Base-by-base conservation (phyloP, 2,888 invertebrate species). In the Tenthredo amoena region DNA sequence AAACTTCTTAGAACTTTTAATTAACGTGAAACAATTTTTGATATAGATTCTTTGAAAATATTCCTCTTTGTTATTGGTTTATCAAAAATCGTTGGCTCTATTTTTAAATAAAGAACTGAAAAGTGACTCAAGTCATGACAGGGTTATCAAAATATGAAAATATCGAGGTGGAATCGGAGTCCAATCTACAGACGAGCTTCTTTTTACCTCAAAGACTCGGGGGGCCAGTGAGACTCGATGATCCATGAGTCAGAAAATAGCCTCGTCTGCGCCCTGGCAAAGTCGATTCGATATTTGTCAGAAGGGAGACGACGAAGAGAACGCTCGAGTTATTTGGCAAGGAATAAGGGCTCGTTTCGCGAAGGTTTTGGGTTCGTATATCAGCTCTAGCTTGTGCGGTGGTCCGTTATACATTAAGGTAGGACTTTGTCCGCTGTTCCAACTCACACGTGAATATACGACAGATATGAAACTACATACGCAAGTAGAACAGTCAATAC, bases 221-320 rank as follows among this genome's bases (percentile, higher is more conserved):
- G 31, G 31, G 34, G 26, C 26, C 34, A 18, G 68, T 31, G 7
- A 21, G 21, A 55, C 34, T 31, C 50, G 77, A 77, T 77, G 77
- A 77, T 77, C 31, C 77, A 55, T 50, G 77, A 55, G 26, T 55
- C 15, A 55, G 77, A 55, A 77, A 77, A 77, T 34, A 77, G 15
- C 34, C 26, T 77, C 55, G 15, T 47, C 50, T 55, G 55, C 77
- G 3, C 50, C n/a, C 34, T 50, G 77, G 77, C 9, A 47, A 77
- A 77, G 77, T 77, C 31, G 55, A 77, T 50, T 55, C 77, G 50
- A 77, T 55, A 77, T 55, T 50, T 55, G 77, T 77, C 26, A 74
- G 10, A 74, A 74, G 43, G 74, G 9, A 72, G 43, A 40, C 10
- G n/a, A 43, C 9, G 72, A 34, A 55, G n/a, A 21, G 34, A 55